A percentile compares a stretch with the other conserved stretches of the same genome.
These are phyloP conservation scores for Rhagologus leucostigma DNA, from an alignment of 2,113 vertebrate genomes.

Conservation along the genomic window DNA sequence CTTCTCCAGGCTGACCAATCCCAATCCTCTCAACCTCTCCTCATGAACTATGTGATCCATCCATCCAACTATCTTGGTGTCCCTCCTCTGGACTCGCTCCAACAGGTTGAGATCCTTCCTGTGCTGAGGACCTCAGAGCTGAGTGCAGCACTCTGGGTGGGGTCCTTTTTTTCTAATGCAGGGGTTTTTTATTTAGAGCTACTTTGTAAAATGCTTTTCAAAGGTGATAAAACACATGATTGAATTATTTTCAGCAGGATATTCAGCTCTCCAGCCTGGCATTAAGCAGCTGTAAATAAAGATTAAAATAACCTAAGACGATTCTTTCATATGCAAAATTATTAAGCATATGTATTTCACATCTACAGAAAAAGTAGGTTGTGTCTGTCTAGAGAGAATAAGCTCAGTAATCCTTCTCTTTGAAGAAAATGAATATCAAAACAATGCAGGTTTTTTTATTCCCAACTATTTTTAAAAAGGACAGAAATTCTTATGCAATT, in stretches of 20 bases:
- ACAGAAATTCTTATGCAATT: background rate
- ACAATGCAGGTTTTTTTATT: background rate
- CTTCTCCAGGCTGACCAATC: background rate
- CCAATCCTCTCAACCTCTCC: background rate
- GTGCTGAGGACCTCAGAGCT: background rate
- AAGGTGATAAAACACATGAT: fast-evolving
- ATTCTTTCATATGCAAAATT: background rate
- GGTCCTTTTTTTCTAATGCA: background rate
- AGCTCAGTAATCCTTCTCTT: background rate
- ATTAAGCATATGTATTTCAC: background rate
- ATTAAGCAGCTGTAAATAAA: background rate
- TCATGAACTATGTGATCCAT: background rate
- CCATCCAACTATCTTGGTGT: no score
- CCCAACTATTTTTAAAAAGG: background rate
- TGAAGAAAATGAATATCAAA: background rate
- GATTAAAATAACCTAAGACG: background rate
- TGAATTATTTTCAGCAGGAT: background rate
- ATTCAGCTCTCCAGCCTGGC: background rate
- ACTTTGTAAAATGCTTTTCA: background rate
- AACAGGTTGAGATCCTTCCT: background rate
- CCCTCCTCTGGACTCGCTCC: background rate
- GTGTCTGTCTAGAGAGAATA: background rate
- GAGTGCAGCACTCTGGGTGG: background rate
- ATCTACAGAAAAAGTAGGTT: background rate
- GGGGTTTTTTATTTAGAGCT: background rate